Percentiles rank a stretch among this genome's conserved stretches.
phyloP scores from a whole-genome alignment of 2,888 invertebrate genomes.

The Allacma fusca region DNA sequence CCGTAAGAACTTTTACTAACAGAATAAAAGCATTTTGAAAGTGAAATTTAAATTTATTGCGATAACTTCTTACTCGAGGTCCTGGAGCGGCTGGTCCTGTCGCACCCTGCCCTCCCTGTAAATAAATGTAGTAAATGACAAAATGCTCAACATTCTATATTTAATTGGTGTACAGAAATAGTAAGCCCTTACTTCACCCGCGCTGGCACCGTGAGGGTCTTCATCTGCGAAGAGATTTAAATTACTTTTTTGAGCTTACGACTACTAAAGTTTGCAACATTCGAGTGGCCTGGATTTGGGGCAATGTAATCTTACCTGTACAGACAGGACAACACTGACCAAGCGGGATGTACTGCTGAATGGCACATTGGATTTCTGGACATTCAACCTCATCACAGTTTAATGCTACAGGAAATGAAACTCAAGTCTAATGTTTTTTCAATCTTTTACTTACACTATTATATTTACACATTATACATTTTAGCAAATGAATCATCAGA shows the following conservation, averaged over 20 bases:
- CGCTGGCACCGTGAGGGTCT: constrained; percentile 60
- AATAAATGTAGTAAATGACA: not conserved
- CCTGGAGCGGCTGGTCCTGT: not conserved
- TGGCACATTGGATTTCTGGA: constrained; percentile 64
- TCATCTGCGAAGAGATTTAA: constrained; percentile 58
- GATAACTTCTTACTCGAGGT: not conserved
- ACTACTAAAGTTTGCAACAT: too few relatives aligned
- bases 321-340: constrained; percentile 67
- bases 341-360: constrained; percentile 65
- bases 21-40: too few relatives aligned
- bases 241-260: too few relatives aligned
- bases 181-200: not conserved
- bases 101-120: not conserved
- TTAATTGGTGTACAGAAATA: not conserved
- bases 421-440: too few relatives aligned
- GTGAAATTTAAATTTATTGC: too few relatives aligned
- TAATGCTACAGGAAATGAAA: constrained; percentile 62
- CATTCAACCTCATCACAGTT: constrained; percentile 67
- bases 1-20: too few relatives aligned
- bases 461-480: too few relatives aligned
- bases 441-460: too few relatives aligned
- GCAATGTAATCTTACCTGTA: constrained; percentile 62
- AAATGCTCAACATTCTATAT: too few relatives aligned
- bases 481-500: too few relatives aligned
- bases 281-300: too few relatives aligned